Evolutionary conservation across 2,113 vertebrate species (phyloP).

Genomic region (Hucho hucho): DNA sequence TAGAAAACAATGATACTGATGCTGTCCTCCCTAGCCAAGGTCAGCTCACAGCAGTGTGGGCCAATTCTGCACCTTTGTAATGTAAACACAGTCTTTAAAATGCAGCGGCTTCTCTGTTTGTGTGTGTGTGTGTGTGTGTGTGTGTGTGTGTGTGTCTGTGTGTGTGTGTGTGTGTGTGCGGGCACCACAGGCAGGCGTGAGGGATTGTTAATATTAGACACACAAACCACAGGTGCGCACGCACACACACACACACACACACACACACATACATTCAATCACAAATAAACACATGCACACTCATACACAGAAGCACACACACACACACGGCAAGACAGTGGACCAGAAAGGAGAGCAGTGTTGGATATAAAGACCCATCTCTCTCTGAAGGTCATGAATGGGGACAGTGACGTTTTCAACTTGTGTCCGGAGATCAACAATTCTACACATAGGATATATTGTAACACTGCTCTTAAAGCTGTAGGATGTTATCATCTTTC

Average conservation of each 20-base stretch:
- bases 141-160: constrained; percentile 34
- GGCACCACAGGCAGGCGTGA: constrained; percentile 41
- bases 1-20: constrained; percentile 56
- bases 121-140: constrained; percentile 4
- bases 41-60: constrained; percentile 22
- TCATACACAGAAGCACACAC: not conserved
- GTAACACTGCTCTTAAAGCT: constrained; percentile 62
- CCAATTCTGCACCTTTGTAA: constrained; percentile 49
- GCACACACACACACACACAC: not conserved
- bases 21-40: constrained; percentile 41
- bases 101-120: constrained; percentile 48
- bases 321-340: constrained; percentile 31
- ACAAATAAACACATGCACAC: not conserved
- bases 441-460: constrained; percentile 66
- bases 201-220: constrained; percentile 19
- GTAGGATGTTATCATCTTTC: constrained; percentile 63
- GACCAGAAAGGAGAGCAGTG: constrained; percentile 68
- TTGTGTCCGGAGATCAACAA: constrained; percentile 73
- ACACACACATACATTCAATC: constrained; percentile 16
- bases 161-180: constrained; percentile 24
- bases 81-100: constrained; percentile 42
- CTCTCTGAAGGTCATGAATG: constrained; percentile 72
- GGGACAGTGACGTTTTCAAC: constrained; percentile 75
- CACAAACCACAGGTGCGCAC: not conserved
- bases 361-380: constrained; percentile 74